Conservation (phyloP, 2,113 vertebrate species). For the Cyprinodon brontotheroides region DNA sequence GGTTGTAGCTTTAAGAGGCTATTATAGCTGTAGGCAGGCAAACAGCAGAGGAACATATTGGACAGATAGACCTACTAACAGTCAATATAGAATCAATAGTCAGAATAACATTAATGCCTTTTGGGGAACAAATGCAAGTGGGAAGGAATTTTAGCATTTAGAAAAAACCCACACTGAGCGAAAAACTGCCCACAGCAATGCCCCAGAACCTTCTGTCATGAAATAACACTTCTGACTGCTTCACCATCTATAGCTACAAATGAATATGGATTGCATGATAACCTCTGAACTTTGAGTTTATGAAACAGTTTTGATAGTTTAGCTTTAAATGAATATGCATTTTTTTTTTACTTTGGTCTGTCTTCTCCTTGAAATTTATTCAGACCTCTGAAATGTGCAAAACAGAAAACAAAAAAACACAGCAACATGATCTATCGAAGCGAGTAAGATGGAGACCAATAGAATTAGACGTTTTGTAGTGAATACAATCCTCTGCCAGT, state of each 20-base stretch:
- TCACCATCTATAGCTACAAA: background rate
- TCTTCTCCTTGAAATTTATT: background rate
- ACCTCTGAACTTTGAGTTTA: background rate
- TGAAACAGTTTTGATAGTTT: background rate
- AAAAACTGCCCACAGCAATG: background rate
- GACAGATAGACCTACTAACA: background rate
- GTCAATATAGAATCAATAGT: background rate
- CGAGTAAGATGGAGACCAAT: slow-evolving; percentile 53
- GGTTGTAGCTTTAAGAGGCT: background rate
- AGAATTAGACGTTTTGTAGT: slow-evolving; percentile 44
- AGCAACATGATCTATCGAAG: background rate
- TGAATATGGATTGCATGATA: background rate
- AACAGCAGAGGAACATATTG: background rate
- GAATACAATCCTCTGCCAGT: slow-evolving; percentile 60
- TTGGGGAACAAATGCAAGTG: background rate
- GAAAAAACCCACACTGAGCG: background rate
- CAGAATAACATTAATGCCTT: background rate
- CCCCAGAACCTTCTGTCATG: background rate
- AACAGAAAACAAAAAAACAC: background rate
- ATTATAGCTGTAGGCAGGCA: background rate
- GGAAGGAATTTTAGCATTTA: background rate
- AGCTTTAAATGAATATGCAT: background rate
- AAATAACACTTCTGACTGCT: background rate
- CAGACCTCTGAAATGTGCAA: background rate
- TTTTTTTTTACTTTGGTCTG: background rate